Evolutionary conservation across 2,888 invertebrate genomes (phyloP).

Genomic region (Tortrix viridana): DNA sequence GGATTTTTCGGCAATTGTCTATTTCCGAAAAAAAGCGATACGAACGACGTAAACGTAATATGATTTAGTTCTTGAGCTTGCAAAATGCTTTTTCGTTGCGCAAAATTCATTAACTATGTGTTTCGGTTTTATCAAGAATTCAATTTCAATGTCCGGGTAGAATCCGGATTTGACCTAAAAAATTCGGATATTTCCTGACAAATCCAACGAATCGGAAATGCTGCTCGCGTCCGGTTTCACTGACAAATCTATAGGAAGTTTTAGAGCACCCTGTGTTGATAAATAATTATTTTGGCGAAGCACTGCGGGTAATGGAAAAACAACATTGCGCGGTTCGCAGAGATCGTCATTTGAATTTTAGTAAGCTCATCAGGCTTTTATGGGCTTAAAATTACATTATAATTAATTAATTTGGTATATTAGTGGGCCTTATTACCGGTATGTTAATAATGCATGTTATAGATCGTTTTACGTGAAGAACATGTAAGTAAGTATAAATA

Average conservation of each 20-base stretch:
- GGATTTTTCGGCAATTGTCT: too few species aligned
- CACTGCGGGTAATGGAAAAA: background rate
- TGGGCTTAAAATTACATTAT: too few species aligned
- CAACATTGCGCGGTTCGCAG: background rate
- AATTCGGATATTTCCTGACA: constrained; percentile 25
- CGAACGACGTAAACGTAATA: too few species aligned
- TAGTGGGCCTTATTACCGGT: too few species aligned
- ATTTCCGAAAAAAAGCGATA: too few species aligned
- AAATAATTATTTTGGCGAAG: background rate
- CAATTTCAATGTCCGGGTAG: constrained; percentile 19
- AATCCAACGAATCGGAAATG: constrained; percentile 20
- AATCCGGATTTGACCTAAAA: constrained; percentile 27
- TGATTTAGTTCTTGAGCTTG: too few species aligned
- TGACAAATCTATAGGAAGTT: background rate
- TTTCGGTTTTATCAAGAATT: constrained; percentile 18
- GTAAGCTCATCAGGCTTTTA: background rate
- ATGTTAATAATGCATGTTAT: too few species aligned
- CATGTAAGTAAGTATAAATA: too few species aligned
- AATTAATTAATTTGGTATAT: too few species aligned
- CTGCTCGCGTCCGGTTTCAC: constrained; percentile 3
- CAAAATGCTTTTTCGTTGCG: too few species aligned
- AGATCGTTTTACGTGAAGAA: too few species aligned
- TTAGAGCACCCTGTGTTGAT: background rate
- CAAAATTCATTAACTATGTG: background rate
- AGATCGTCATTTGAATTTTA: constrained; percentile 3